These are phyloP conservation scores for Chaenogobius annularis DNA, from an alignment of 2,113 vertebrate genomes.

Conservation along the genomic window DNA sequence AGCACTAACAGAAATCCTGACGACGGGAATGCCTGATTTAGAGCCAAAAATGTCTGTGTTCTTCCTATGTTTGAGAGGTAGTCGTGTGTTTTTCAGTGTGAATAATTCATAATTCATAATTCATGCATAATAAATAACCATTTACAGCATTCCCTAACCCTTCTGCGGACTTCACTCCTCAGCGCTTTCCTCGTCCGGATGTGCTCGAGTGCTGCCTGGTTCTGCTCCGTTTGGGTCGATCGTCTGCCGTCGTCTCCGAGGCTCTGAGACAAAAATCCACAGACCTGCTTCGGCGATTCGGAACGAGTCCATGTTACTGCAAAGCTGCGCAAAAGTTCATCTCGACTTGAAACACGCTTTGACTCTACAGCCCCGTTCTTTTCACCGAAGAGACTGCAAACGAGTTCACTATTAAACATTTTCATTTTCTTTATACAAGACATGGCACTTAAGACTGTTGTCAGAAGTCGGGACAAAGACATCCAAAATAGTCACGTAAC, in stretches of 20 bases:
- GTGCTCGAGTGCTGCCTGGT: conserved; percentile 91
- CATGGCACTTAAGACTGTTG: not conserved
- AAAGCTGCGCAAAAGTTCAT: conserved; percentile 67
- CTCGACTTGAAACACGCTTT: conserved; percentile 20
- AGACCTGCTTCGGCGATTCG: conserved; percentile 76
- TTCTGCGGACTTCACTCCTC: conserved; percentile 1
- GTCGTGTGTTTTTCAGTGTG: too few relatives aligned
- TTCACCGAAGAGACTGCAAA: not conserved
- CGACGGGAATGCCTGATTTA: too few relatives aligned
- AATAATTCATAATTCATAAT: too few relatives aligned
- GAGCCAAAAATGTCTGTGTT: too few relatives aligned
- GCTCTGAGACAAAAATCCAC: conserved; percentile 68
- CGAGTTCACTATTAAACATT: not conserved
- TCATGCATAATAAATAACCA: too few relatives aligned
- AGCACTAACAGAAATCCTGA: too few relatives aligned
- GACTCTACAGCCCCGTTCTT: conserved; percentile 32
- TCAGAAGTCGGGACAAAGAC: too few relatives aligned
- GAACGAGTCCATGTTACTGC: not conserved
- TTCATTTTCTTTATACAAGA: not conserved
- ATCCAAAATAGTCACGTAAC: too few relatives aligned
- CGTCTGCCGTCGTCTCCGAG: conserved; percentile 48
- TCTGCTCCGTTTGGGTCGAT: conserved; percentile 75
- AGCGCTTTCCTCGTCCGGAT: conserved; percentile 86
- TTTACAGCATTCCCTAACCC: too few relatives aligned
- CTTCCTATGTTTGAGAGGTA: too few relatives aligned